phyloP scores from a whole-genome alignment of 2,888 invertebrate genomes.

The Aricia artaxerxes region DNA sequence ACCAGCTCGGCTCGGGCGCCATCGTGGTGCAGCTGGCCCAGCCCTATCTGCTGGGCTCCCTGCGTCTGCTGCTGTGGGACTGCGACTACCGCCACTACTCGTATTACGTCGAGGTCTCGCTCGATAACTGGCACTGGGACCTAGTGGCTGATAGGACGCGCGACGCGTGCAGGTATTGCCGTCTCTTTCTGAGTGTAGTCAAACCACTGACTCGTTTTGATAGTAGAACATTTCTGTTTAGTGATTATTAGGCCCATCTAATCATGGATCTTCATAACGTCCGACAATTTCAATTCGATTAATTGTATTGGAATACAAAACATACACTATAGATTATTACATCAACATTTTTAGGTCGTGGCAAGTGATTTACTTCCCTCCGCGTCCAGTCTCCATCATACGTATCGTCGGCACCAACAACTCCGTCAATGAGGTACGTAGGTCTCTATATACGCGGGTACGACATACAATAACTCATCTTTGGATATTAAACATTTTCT shows the following conservation, averaged over 20 bases:
- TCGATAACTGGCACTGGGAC: constrained; percentile 96
- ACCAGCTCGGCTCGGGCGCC: constrained; percentile 96
- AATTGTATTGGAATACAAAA: too few relatives aligned
- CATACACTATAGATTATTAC: too few relatives aligned
- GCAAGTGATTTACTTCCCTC: constrained; percentile 93
- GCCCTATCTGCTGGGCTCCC: constrained; percentile 94
- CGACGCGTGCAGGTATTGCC: constrained; percentile 84
- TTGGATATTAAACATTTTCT: constrained; percentile 35
- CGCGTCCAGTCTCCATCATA: constrained; percentile 94
- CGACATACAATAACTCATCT: neutral
- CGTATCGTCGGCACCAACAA: constrained; percentile 97
- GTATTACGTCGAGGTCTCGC: constrained; percentile 96
- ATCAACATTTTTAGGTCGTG: constrained; percentile 84
- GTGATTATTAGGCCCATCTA: too few relatives aligned
- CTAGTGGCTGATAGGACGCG: constrained; percentile 92
- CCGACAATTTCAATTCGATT: too few relatives aligned
- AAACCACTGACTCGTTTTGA: too few relatives aligned
- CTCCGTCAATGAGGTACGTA: constrained; percentile 94
- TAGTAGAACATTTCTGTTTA: too few relatives aligned
- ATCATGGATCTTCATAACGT: too few relatives aligned
- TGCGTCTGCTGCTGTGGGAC: constrained; percentile 97
- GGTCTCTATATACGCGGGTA: neutral
- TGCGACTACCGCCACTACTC: constrained; percentile 97
- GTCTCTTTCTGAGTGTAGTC: neutral
- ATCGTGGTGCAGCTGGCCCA: constrained; percentile 97